Evolutionary conservation across 2,113 vertebrate genomes (phyloP).

Genomic region (Heptranchias perlo): DNA sequence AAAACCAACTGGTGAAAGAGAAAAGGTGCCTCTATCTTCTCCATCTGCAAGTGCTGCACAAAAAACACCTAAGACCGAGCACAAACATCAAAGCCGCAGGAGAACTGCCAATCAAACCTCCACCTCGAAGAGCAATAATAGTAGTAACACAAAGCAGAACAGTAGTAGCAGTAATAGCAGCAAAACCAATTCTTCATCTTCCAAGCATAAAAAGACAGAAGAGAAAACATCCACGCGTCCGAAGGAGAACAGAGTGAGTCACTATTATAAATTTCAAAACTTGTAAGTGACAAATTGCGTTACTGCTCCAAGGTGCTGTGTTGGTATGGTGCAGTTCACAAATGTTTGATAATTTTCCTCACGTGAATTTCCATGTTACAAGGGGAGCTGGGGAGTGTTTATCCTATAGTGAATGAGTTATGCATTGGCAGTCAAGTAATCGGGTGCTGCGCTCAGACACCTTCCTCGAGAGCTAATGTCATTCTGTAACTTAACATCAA

Average conservation of each 20-base stretch:
- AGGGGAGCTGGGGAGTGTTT: background rate
- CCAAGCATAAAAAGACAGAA: conserved; percentile 84
- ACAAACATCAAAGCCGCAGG: conserved; percentile 68
- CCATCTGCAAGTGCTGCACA: conserved; percentile 72
- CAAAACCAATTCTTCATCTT: conserved; percentile 65
- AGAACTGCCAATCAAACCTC: conserved; percentile 87
- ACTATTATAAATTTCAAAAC: background rate
- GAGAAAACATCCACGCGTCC: conserved; percentile 71
- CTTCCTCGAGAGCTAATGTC: background rate
- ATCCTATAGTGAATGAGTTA: background rate
- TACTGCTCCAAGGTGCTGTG: background rate
- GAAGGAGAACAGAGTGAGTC: conserved; percentile 76
- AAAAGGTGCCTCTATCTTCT: conserved; percentile 84
- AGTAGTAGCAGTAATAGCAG: conserved; percentile 63
- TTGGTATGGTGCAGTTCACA: conserved; percentile 13
- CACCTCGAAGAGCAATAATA: conserved; percentile 71
- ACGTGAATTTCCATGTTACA: conserved; percentile 20
- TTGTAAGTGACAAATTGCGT: background rate
- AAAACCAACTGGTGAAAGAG: conserved; percentile 77
- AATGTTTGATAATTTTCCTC: background rate
- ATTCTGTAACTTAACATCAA: background rate
- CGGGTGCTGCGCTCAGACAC: background rate
- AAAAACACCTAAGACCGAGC: conserved; percentile 81
- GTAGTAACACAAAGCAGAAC: conserved; percentile 64
- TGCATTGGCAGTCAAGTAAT: background rate